Conservation (phyloP, 2,113 vertebrate species). For the Pygoscelis adeliae region DNA sequence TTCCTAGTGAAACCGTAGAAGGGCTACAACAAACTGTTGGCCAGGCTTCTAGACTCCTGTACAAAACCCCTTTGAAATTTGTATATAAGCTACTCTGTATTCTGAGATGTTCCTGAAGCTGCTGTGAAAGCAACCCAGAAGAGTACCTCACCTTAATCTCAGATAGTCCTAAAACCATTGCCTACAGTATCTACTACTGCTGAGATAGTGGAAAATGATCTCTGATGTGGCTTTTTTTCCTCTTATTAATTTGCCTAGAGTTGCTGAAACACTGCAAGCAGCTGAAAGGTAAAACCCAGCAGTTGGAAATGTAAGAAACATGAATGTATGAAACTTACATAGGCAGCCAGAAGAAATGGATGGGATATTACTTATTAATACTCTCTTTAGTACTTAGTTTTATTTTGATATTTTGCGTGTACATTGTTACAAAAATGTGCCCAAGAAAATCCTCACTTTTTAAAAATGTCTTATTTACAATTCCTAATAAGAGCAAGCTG, state of each 20-base stretch:
- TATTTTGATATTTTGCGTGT: conserved; percentile 29
- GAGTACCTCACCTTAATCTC: neutral
- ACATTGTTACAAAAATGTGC: neutral
- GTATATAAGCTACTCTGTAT: conserved; percentile 8
- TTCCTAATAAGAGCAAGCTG: neutral
- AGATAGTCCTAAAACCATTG: neutral
- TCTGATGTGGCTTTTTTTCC: neutral
- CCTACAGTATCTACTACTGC: neutral
- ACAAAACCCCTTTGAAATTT: conserved; percentile 8
- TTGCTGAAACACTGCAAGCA: neutral
- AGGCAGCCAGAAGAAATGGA: conserved; percentile 3
- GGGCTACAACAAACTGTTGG: conserved; percentile 20
- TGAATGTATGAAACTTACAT: neutral
- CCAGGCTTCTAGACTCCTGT: neutral
- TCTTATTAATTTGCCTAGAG: neutral
- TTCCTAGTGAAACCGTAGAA: conserved; percentile 36
- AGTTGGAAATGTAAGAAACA: neutral
- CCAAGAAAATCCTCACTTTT: neutral
- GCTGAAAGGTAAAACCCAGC: neutral
- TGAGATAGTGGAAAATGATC: neutral
- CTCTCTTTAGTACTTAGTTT: neutral
- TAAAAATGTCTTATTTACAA: neutral
- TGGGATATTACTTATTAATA: conserved; percentile 3
- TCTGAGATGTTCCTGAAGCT: conserved; percentile 29
- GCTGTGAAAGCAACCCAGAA: neutral